Conservation (phyloP, 2,888 invertebrate genomes). For the Notodonta ziczac region DNA sequence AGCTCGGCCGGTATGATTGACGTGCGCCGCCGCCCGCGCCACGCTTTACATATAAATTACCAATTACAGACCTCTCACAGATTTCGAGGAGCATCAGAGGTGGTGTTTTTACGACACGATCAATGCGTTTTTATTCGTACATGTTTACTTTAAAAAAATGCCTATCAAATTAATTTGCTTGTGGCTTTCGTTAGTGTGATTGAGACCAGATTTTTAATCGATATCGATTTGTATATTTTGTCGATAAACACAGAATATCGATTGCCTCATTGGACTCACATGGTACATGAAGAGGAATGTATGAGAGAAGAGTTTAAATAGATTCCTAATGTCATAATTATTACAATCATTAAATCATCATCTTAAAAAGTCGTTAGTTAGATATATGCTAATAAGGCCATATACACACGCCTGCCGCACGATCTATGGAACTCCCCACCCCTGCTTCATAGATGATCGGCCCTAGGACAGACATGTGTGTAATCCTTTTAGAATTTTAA, state of each 20-base stretch:
- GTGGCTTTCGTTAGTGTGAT: slow-evolving; percentile 14
- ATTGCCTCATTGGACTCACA: slow-evolving; percentile 23
- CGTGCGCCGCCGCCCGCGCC: slow-evolving; percentile 61
- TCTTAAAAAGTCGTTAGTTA: too few relatives aligned
- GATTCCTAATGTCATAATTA: too few relatives aligned
- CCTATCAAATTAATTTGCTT: slow-evolving; percentile 21
- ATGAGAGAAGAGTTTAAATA: too few relatives aligned
- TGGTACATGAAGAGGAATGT: not conserved
- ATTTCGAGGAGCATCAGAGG: slow-evolving; percentile 43
- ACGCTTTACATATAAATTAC: slow-evolving; percentile 81
- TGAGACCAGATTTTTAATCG: slow-evolving; percentile 31
- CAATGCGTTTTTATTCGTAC: slow-evolving; percentile 21
- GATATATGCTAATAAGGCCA: too few relatives aligned
- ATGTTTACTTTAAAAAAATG: slow-evolving; percentile 24
- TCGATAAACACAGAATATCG: slow-evolving; percentile 25
- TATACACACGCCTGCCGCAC: too few relatives aligned
- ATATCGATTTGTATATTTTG: slow-evolving; percentile 30
- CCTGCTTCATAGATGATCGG: too few relatives aligned
- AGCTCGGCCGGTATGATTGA: slow-evolving; percentile 58
- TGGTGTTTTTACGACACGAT: slow-evolving; percentile 42
- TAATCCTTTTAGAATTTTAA: too few relatives aligned
- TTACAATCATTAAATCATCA: too few relatives aligned
- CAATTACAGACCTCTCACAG: slow-evolving; percentile 57
- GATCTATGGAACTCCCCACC: too few relatives aligned
- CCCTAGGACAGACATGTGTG: too few relatives aligned